Base-by-base conservation (phyloP, 2,888 invertebrate genomes). In the Conistra vaccinii region DNA sequence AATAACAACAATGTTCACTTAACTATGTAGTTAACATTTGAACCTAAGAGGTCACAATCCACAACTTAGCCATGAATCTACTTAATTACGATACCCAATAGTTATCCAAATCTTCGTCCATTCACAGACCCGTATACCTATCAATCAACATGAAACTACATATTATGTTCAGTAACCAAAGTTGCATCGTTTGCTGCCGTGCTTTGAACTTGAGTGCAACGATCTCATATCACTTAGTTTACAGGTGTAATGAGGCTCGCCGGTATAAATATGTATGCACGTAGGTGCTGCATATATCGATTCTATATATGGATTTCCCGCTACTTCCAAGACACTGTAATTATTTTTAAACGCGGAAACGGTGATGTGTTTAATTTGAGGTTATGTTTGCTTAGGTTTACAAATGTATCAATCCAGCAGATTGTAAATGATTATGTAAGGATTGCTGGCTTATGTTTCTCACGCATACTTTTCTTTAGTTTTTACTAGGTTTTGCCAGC, bases 191-290 rank as follows among this genome's bases (percentile, higher is more conserved):
- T 72, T 62, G 62, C 35, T 51, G 67, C 53, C 51, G 20, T 48
- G 70, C 69, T 84, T 83, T 81, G 71, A 83, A 75, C 77, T 67
- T 60, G 29, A 81, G 85, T 71, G 61, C 82, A 73, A 67, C 26
- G 71, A 85, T 69, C 82, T 70, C 78, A 53, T 86, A 85, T 85
- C 85, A 81, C 71, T 81, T 78, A 76, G 61, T 68, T 67, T 65
- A 77, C 84, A 85, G 81, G 85, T 85, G 84, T 77, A 81, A 85
- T 77, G 81, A 76, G 74, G 35, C 80, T 65, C 72, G 55, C 57
- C 23, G 29, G 65, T 76, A 62, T 77, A 69, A 77, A 72, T 65
- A 77, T 74, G 26, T 63, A 74, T 39, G 57, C 35, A 68, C 39
- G 32, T 57, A 67, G 26, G 61, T 66, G 62, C 68, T 58, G 72